Base-by-base conservation (phyloP, 2,797 vertebrate genomes). In the Cryptoprocta ferox region DNA sequence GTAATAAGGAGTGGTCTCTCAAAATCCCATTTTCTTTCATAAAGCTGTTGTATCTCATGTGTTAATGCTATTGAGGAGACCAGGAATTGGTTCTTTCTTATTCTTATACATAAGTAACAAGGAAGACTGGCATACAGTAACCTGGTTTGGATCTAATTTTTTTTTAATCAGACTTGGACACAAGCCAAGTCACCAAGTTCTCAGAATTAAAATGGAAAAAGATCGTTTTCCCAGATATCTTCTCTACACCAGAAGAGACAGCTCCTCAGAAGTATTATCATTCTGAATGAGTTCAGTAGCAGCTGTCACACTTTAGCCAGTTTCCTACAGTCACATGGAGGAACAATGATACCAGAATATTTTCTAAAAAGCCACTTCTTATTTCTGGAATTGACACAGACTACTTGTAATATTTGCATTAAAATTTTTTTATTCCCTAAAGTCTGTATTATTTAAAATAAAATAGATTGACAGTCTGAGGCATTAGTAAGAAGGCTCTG, bases 271-370 rank as follows among this genome's bases (percentile, higher is more conserved):
- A 65, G 90, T 39, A 96, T 66, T 97, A n/a, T 95, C 92, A 93
- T 26, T 95, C 11, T 96, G 75, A 97, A 71, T 96, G 89, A 87
- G 35, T 86, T 97, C 0, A 0, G 66, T 88, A 96, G 94, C 93
- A 97, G 88, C 96, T 97, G 91, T 96, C 94, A 98, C 13, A 88
- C 87, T 97, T 97, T 89, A 96, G 95, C 76, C 90, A 97, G 48
- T 97, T 97, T 97, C 89, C 75, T 56, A 37, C 21, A 88, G 39
- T 95, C 85, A 91, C 19, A 39, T 48, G 13, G 78, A 97, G 84
- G 81, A 96, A 8, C 70, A 96, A 83, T 96, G 50, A 92, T 61
- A 97, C 53, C 86, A 94, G n/a, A 83, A 82, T 53, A 75, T 84
- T 45, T 48, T 82, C 32, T 24, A 97, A 93, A 76, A 61, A 97